Evolutionary conservation across 2,113 vertebrate species (phyloP), one percentile per base, ranked within the genome.

Genomic region (Larimichthys polyactis): DNA sequence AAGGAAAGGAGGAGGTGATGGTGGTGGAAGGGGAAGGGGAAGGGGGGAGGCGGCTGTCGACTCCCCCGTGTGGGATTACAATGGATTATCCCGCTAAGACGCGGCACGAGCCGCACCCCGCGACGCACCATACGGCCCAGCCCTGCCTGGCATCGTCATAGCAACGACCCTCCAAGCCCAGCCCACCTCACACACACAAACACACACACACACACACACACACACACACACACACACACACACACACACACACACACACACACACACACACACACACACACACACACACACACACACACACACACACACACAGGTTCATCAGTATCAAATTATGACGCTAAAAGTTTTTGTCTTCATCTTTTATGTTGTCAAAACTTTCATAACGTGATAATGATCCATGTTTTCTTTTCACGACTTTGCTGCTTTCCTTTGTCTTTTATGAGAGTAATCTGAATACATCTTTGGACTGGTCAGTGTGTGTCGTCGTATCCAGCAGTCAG

Each of bases 31-130:
- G 10, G 27, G 20, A 5, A 36, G 44, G 44, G 44, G 10, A 11
- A n/a, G n/a, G 19, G 19, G 15, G 24, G 20, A n/a, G 11, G 10
- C 8, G 27, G 49, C 22, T 16, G 49, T 44, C 44, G 64, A 79
- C 90, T 89, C 92, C 92, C 93, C 89, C 86, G 70, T 29, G 78
- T 80, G 83, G 90, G 95, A 94, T 95, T 95, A 96, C 91, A 90
- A 89, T 94, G 93, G 94, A 94, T 95, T 94, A 95, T 94, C 92
- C 87, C n/a, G 22, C 89, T 95, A 95, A 94, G 19, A 94, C 71
- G 55, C 77, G 52, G 90, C 91, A 94, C 85, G 75, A 93, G 90
- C 74, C 12, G 77, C 75, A 63, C 80, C 75, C 72, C 16, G 5
- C 12, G 5, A 51, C 4, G 43, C 77, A 66, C 79, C 48, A 36